phyloP scores from a whole-genome alignment of 1,140 invertebrate genomes.

The Drosophila seguyi region DNA sequence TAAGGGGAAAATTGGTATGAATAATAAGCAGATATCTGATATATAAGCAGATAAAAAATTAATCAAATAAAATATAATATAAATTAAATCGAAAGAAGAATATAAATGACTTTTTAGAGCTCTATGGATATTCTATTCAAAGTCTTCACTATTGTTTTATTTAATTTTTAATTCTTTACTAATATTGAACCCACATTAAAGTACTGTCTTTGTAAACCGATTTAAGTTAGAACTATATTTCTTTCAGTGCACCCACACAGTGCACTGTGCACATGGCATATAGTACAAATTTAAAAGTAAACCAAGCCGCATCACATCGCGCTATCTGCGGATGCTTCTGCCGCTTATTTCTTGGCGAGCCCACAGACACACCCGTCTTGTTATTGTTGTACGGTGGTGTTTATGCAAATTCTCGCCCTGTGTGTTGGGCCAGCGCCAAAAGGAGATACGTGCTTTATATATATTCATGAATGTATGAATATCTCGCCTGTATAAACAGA shows the following conservation, averaged over 20 bases:
- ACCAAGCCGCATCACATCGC: constrained; percentile 68
- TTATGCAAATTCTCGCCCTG: constrained; percentile 76
- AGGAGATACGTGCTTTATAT: constrained; percentile 77
- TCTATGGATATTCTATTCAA: not conserved
- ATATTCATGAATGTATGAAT: constrained; percentile 83
- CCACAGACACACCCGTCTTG: constrained; percentile 31
- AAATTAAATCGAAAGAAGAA: accelerated
- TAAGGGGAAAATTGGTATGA: not conserved
- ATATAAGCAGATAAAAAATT: not conserved
- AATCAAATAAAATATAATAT: not conserved
- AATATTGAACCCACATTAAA: not conserved
- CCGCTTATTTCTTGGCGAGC: constrained; percentile 33
- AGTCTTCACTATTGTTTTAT: no score
- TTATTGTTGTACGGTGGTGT: constrained; percentile 68
- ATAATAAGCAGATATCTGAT: not conserved
- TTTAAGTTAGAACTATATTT: not conserved
- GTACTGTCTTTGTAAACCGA: not conserved
- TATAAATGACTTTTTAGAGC: not conserved
- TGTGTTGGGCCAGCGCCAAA: constrained; percentile 73
- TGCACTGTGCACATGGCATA: constrained; percentile 38
- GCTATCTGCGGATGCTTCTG: constrained; percentile 70
- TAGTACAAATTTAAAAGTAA: constrained; percentile 81
- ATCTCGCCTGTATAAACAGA: constrained; percentile 78
- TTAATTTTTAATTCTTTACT: not conserved
- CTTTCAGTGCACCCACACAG: constrained; percentile 12